phyloP scores from a whole-genome alignment of 2,888 invertebrate species.

The Endomychus coccineus region DNA sequence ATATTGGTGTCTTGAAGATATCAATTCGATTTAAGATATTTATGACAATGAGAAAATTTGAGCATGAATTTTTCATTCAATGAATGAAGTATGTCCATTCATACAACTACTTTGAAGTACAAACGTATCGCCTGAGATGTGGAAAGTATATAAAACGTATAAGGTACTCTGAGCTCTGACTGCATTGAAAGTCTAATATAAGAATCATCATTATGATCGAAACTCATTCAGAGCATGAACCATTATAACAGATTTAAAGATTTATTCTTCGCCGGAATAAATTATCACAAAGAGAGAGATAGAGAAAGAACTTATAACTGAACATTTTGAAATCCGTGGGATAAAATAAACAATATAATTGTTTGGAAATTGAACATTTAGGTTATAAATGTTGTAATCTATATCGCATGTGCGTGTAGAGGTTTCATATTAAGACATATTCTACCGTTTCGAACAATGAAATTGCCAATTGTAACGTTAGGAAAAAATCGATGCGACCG shows the following conservation, averaged over 20 bases:
- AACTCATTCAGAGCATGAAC: conserved; percentile 1
- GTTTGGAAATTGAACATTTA: conserved; percentile 28
- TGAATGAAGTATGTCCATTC: too few relatives aligned
- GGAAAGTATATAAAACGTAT: too few relatives aligned
- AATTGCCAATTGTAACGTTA: conserved; percentile 10
- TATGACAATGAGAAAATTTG: too few relatives aligned
- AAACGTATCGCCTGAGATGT: too few relatives aligned
- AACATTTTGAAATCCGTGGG: conserved; percentile 19
- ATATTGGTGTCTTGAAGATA: too few relatives aligned
- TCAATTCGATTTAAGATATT: too few relatives aligned
- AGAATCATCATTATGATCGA: neutral
- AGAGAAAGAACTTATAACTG: too few relatives aligned
- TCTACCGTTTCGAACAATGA: conserved; percentile 14
- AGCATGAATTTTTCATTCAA: too few relatives aligned
- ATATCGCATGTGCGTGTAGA: conserved; percentile 18
- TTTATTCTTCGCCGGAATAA: neutral
- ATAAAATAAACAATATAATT: conserved; percentile 24
- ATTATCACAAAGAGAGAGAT: neutral
- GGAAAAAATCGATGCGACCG: neutral
- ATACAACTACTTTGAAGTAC: too few relatives aligned
- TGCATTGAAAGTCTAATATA: too few relatives aligned
- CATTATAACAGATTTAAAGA: neutral
- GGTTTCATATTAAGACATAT: conserved; percentile 15
- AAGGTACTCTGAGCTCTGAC: too few relatives aligned
- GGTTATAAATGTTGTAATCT: conserved; percentile 24